Base-by-base conservation (phyloP, 2,113 vertebrate species). In the Hemibagrus wyckioides region DNA sequence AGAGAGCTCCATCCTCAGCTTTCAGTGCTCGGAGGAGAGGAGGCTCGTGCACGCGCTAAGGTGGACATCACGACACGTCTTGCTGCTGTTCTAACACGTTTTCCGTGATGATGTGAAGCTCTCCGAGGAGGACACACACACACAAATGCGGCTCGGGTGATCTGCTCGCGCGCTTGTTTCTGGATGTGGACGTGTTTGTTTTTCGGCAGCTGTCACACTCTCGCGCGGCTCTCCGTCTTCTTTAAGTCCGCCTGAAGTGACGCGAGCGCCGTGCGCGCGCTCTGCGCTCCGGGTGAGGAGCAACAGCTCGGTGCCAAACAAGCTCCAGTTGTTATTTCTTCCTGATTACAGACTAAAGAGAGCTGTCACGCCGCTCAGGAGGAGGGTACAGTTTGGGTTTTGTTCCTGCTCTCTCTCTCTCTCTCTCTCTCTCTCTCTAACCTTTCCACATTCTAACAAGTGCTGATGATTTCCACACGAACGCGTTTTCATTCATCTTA, bases 181-280 rank as follows among this genome's bases (percentile, higher is more conserved):
- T 25, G 36, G 17, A 80, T 39, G 41, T 28, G 25, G 17, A 65
- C 33, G 25, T n/a, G 48, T 25, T 48, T 61, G 41, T 71, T 14
- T 73, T 33, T 52, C 48, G 41, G 33, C 69, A 36, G 50, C 65
- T 71, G 67, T 21, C 48, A 75, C 65, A 30, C 36, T 5, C 57
- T 28, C 36, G 48, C 73, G 41, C 44, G 1, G 57, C 54, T 48
- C 63, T 79, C 30, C 48, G 44, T 33, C 65, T 79, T 69, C 82
- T 65, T 73, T 25, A 80, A 87, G 44, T 86, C 85, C 79, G 57
- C 59, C 73, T 39, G 63, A 89, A 80, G 88, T 80, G 76, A 73
- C 83, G n/a, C 54, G 33, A 56, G 0, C 36, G 69, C 36, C 15
- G 67, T 15, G 44, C 33, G 67, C 44, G 65, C 65, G 39, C 67